Evolutionary conservation across 1,140 invertebrate species (phyloP).

Genomic region (Trichonephila clavipes): DNA sequence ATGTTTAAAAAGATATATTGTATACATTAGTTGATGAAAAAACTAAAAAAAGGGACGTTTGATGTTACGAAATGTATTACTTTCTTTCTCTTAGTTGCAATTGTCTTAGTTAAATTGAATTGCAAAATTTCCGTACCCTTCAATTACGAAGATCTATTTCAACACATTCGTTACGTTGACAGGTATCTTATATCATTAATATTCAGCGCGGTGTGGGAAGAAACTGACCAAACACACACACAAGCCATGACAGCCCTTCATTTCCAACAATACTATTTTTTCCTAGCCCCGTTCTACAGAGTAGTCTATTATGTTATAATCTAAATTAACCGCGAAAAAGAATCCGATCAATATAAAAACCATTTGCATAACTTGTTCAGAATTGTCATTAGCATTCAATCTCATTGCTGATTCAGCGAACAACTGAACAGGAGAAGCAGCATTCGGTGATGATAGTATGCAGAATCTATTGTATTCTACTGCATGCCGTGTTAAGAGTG

Average conservation of each 20-base stretch:
- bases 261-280: neutral
- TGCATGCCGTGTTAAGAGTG: neutral
- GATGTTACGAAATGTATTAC: too few relatives aligned
- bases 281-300: neutral
- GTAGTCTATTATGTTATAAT: neutral
- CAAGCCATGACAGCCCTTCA: constrained; percentile 1
- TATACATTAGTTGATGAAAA: too few relatives aligned
- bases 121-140: too few relatives aligned
- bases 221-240: neutral
- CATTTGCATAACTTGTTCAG: constrained; percentile 33
- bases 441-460: neutral
- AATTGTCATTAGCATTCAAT: constrained; percentile 32
- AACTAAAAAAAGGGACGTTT: too few relatives aligned
- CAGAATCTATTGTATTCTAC: neutral
- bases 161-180: too few relatives aligned
- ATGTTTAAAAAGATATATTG: too few relatives aligned
- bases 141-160: too few relatives aligned
- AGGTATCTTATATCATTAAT: neutral
- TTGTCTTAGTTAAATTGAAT: too few relatives aligned
- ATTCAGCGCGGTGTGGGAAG: neutral
- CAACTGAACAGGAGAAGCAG: neutral
- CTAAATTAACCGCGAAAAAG: neutral
- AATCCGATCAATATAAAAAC: neutral
- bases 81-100: too few relatives aligned
- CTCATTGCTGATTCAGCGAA: neutral